Evolutionary conservation across 64 coral and sea anemone genomes (phyloP), one percentile per base, ranked within the genome.

Genomic region (Acropora tenuis): DNA sequence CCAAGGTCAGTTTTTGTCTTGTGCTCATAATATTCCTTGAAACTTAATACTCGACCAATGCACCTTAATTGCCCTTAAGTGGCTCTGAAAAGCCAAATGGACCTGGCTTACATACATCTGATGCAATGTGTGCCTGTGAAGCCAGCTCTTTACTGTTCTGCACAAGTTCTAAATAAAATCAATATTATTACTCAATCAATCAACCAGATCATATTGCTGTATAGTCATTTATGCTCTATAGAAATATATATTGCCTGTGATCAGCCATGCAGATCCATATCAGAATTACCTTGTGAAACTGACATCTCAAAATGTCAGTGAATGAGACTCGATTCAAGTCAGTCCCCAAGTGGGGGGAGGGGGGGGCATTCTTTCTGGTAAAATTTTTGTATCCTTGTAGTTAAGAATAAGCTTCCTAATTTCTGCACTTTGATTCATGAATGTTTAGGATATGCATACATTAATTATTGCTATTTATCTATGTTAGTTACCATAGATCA

Each of bases 1-100:
- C 77, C 77, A 50, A 1, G 3, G 5, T 50, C 8, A 1, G 47
- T 9, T 13, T 77, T 30, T 50, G 17, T 74, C 45, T 74, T 73
- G 6, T 74, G 11, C 18, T 73, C 44, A 88, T 55, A 30, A 55
- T 55, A 55, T 5, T 30, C 30, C 30, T 30, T 30, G 30, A 30
- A 30, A 30, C 30, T 30, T 30, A 30, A 30, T 30, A 30, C 30
- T 30, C 30, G 30, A 30, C 30, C 30, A 55, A 55, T 55, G 87
- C 52, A 74, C 77, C 79, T 89, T 90, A 30, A 30, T 30, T 82
- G 55, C 53, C 87, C n/a, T 52, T 73, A 47, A 83, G 52, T 55
- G 1, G 52, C 52, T 55, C 52, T 55, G 52, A 55, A 53, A 5
- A 53, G 50, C 50, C 50, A 53, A 9, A 2, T 55, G 52, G 52